These are phyloP conservation scores for Drosophila ficusphila DNA, from an alignment of 1,140 invertebrate genomes.

Conservation along the genomic window DNA sequence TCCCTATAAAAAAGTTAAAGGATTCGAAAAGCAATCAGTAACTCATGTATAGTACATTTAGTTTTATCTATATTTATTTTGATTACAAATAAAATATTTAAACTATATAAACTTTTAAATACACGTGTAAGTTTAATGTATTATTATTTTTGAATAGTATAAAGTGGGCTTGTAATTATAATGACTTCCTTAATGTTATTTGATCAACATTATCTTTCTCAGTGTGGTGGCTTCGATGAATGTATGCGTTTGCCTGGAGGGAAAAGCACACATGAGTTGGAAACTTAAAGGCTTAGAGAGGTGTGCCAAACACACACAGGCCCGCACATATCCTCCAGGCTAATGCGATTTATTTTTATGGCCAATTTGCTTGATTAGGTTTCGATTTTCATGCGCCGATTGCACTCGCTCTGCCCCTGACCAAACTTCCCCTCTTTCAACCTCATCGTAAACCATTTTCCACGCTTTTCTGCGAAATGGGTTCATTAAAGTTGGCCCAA, in stretches of 20 bases:
- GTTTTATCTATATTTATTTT: not conserved
- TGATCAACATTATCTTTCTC: not conserved
- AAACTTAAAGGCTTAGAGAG: slow-evolving; percentile 71
- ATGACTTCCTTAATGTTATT: not conserved
- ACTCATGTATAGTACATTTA: too few species aligned
- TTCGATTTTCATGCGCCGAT: slow-evolving; percentile 76
- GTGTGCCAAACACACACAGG: slow-evolving; percentile 45
- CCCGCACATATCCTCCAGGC: slow-evolving; percentile 28
- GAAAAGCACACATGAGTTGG: slow-evolving; percentile 58
- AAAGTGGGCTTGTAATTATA: too few species aligned
- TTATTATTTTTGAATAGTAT: not conserved
- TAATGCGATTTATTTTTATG: slow-evolving; percentile 83
- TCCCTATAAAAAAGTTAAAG: too few species aligned
- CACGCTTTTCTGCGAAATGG: not conserved
- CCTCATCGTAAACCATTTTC: not conserved
- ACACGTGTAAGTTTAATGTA: too few species aligned
- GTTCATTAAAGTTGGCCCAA: slow-evolving; percentile 65
- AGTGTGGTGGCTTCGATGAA: not conserved
- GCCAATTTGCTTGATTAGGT: slow-evolving; percentile 82
- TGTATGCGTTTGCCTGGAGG: slow-evolving; percentile 18
- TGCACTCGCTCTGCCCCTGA: slow-evolving; percentile 46
- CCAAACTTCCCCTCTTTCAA: not conserved
- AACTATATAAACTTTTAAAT: too few species aligned
- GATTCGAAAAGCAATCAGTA: too few species aligned
- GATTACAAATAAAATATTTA: not conserved